Percentiles rank a stretch among this genome's conserved stretches.
phyloP scores from a whole-genome alignment of 2,888 invertebrate species.

The Limnephilus marmoratus region DNA sequence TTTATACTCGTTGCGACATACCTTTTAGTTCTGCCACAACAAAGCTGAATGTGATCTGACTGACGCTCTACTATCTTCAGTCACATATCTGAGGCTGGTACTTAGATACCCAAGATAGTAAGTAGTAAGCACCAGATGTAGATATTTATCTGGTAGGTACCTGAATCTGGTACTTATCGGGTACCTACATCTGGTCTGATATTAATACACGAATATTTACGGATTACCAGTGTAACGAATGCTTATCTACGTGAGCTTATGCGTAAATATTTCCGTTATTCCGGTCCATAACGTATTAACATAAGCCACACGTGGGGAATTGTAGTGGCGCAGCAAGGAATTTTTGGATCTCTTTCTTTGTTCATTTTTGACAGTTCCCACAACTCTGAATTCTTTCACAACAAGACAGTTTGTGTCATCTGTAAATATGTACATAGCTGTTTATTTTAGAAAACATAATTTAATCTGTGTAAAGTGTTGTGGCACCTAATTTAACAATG shows the following conservation, averaged over 20 bases:
- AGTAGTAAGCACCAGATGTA: neutral
- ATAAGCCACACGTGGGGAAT: neutral
- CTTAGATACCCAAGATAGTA: neutral
- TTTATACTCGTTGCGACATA: conserved; percentile 17
- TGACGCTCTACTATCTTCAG: neutral
- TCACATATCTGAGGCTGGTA: neutral
- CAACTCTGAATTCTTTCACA: neutral
- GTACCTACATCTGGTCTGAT: neutral
- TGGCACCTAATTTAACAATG: neutral
- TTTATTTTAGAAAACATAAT: neutral
- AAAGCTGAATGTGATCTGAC: conserved; percentile 30
- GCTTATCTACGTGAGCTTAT: neutral
- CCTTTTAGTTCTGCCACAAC: neutral
- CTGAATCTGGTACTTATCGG: neutral
- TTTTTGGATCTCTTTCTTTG: neutral
- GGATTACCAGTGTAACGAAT: neutral
- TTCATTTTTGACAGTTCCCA: neutral
- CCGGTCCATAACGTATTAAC: neutral
- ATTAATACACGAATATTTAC: neutral
- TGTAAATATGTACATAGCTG: neutral
- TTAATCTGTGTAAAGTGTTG: no score
- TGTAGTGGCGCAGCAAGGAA: neutral
- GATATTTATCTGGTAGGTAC: neutral
- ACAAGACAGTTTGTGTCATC: neutral
- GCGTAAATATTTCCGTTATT: neutral